phyloP scores from a whole-genome alignment of 2,888 invertebrate genomes.

The Macaria liturata region DNA sequence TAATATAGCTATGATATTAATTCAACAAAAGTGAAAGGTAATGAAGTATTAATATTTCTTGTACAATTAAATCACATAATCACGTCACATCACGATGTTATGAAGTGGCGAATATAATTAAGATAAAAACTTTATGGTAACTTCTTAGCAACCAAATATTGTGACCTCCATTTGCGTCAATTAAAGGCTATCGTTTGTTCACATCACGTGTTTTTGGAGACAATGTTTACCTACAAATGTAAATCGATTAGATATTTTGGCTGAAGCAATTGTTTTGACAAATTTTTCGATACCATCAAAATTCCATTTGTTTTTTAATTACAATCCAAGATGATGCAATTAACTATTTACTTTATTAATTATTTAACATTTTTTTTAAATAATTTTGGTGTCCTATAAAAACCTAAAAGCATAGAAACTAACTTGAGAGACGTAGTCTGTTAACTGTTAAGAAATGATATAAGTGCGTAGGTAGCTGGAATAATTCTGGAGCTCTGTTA shows the following conservation, averaged over 20 bases:
- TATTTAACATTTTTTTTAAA: no score
- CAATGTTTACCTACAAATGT: constrained; percentile 14
- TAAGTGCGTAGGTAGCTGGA: no score
- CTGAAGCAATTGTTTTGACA: constrained; percentile 7
- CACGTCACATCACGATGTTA: constrained; percentile 36
- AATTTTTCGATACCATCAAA: no score
- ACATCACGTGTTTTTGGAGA: constrained; percentile 25
- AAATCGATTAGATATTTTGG: constrained; percentile 8
- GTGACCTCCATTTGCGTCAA: constrained; percentile 59
- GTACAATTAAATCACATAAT: constrained; percentile 28
- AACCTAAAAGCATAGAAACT: no score
- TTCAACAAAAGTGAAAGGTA: constrained; percentile 29
- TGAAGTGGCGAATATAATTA: constrained; percentile 36
- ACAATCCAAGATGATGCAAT: no score
- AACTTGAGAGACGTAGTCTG: no score
- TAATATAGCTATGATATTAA: not conserved
- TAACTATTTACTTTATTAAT: no score
- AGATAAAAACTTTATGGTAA: constrained; percentile 33
- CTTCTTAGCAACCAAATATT: constrained; percentile 45
- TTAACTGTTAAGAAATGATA: no score
- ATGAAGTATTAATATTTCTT: constrained; percentile 22
- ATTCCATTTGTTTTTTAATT: no score
- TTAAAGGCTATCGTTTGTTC: constrained; percentile 50
- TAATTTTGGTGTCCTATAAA: no score
- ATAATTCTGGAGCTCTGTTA: no score